These are phyloP conservation scores for Danio choprae DNA, from an alignment of 2,797 vertebrate genomes.

Conservation along the genomic window DNA sequence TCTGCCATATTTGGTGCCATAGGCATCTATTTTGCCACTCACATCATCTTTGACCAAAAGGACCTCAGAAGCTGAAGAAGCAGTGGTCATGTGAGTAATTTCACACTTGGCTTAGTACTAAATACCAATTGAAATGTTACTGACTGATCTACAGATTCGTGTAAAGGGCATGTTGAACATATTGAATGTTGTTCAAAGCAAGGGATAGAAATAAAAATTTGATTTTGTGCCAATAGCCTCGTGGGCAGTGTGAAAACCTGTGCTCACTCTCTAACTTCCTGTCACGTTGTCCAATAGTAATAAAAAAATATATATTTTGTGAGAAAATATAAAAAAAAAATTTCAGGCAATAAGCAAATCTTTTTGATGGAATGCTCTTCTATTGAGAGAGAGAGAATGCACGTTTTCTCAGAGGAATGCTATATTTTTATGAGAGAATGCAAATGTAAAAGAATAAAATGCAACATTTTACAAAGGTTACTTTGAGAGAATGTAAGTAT, in stretches of 20 bases:
- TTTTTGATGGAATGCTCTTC: not conserved
- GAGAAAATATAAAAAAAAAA: no score
- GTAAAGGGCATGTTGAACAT: not conserved
- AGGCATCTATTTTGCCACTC: slow-evolving; percentile 77
- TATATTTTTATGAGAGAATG: not conserved
- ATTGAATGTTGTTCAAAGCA: not conserved
- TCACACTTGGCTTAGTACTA: not conserved
- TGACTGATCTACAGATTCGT: not conserved
- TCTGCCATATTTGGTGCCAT: slow-evolving; percentile 79
- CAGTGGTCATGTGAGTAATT: slow-evolving; percentile 15
- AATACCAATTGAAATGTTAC: not conserved
- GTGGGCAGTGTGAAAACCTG: no score
- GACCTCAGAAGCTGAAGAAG: slow-evolving; percentile 73
- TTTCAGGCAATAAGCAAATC: no score
- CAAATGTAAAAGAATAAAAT: no score
- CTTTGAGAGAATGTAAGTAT: no score
- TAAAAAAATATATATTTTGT: not conserved
- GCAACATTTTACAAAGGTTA: no score
- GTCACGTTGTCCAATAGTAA: no score
- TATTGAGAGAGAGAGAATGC: not conserved
- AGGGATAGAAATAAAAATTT: not conserved
- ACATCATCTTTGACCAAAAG: slow-evolving; percentile 81
- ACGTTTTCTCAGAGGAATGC: not conserved
- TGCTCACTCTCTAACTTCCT: no score
- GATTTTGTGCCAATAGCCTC: no score